Evolutionary conservation across 2,113 vertebrate genomes (phyloP).

Genomic region (Bettongia penicillata): DNA sequence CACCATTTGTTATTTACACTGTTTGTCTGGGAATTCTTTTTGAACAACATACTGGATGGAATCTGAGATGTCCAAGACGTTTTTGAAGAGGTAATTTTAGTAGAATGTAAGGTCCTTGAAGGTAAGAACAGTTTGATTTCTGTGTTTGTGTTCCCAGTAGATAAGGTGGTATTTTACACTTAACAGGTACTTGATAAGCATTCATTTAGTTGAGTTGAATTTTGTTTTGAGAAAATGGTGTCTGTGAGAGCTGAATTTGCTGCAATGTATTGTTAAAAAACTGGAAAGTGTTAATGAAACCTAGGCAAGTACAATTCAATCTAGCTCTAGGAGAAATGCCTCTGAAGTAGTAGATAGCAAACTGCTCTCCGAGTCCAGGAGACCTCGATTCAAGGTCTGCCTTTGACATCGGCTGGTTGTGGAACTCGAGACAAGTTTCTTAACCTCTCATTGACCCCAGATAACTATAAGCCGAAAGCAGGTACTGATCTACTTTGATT

Average conservation of each 20-base stretch:
- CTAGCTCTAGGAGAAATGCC: not conserved
- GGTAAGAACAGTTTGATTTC: not conserved
- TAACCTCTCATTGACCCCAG: not conserved
- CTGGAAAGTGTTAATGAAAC: slow-evolving; percentile 4
- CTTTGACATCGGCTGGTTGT: not conserved
- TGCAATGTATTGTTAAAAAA: slow-evolving; percentile 33
- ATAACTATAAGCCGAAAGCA: not conserved
- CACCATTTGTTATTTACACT: not conserved
- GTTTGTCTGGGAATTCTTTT: slow-evolving; percentile 40
- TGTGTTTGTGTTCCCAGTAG: not conserved
- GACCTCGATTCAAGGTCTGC: not conserved
- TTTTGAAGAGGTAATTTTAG: slow-evolving; percentile 41
- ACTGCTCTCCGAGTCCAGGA: not conserved
- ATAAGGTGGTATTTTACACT: not conserved
- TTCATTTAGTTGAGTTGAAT: not conserved
- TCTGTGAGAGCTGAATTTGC: not conserved
- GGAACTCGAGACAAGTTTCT: not conserved
- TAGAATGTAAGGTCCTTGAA: not conserved
- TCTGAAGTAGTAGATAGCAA: not conserved
- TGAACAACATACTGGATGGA: not conserved
- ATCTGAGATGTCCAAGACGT: not conserved
- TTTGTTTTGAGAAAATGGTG: not conserved
- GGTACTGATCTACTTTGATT: not conserved
- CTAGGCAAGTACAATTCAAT: not conserved
- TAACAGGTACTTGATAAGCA: not conserved